These are phyloP conservation scores for Trichomycterus rosablanca DNA, from an alignment of 2,113 vertebrate genomes.

Conservation along the genomic window DNA sequence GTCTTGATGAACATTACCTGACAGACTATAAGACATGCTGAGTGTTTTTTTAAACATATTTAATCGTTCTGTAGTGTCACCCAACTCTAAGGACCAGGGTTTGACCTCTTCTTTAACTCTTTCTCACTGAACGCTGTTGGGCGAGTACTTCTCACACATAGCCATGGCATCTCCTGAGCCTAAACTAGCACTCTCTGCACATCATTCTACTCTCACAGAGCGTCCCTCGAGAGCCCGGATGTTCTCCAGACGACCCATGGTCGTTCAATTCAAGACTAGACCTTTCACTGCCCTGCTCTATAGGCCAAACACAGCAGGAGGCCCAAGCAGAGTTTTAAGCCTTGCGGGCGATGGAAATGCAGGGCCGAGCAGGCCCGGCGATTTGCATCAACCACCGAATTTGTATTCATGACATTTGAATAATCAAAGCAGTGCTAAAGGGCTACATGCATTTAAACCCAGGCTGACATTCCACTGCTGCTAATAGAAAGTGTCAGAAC, in stretches of 20 bases:
- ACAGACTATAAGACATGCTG: no score
- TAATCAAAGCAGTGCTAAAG: constrained; percentile 4
- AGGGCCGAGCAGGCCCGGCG: not conserved
- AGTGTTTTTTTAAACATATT: no score
- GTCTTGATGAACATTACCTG: no score
- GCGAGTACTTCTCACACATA: no score
- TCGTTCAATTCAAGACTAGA: not conserved
- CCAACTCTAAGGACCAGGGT: not conserved
- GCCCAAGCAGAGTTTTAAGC: not conserved
- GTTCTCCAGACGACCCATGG: constrained; percentile 19
- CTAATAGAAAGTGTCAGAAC: no score
- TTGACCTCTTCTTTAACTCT: not conserved
- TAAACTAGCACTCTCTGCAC: no score
- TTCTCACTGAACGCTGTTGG: constrained; percentile 14
- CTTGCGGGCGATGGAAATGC: not conserved
- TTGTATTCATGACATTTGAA: constrained; percentile 18
- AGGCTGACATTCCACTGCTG: not conserved
- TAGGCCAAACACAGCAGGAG: constrained; percentile 4
- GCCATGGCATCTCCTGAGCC: no score
- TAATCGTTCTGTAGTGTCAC: not conserved
- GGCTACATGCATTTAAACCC: not conserved
- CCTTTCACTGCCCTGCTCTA: not conserved
- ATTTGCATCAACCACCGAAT: constrained; percentile 18
- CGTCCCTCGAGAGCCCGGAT: constrained; percentile 2
- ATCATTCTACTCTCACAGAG: no score